Percentiles rank a stretch among this genome's conserved stretches.
Evolutionary conservation across 2,113 vertebrate genomes (phyloP).

Genomic region (Lepisosteus osseus): DNA sequence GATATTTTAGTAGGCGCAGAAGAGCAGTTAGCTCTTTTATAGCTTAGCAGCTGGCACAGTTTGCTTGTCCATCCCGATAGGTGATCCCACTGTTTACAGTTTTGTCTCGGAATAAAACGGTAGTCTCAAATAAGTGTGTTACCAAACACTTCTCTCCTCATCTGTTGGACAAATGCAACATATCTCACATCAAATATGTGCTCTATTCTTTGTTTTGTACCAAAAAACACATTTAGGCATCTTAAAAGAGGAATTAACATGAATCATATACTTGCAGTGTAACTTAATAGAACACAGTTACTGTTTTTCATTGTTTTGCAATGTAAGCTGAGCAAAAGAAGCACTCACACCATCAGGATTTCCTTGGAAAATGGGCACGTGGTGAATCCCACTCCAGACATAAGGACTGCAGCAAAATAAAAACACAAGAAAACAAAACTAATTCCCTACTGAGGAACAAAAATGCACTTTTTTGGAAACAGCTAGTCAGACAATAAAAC

Average conservation of each 20-base stretch:
- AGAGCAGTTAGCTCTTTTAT: neutral
- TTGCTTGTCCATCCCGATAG: neutral
- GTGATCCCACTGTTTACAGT: neutral
- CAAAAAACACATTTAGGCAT: neutral
- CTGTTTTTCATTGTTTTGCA: constrained; percentile 27
- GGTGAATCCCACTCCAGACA: constrained; percentile 38
- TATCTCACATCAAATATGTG: neutral
- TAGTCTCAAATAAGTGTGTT: neutral
- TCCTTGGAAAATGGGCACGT: constrained; percentile 40
- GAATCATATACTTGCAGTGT: constrained; percentile 16
- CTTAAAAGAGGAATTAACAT: constrained; percentile 13
- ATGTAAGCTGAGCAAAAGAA: constrained; percentile 3
- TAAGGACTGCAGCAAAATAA: constrained; percentile 28
- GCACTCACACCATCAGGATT: constrained; percentile 37
- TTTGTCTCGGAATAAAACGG: neutral
- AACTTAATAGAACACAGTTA: constrained; percentile 29
- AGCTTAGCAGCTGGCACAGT: neutral
- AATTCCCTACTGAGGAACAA: no score
- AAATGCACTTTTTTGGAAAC: no score
- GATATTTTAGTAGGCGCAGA: neutral
- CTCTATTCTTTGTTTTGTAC: neutral
- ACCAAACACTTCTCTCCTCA: neutral
- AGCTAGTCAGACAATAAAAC: no score
- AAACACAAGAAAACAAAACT: constrained; percentile 1
- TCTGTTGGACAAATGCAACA: no score